Conservation (phyloP, 2,888 invertebrate species). For the Rutpela maculata region DNA sequence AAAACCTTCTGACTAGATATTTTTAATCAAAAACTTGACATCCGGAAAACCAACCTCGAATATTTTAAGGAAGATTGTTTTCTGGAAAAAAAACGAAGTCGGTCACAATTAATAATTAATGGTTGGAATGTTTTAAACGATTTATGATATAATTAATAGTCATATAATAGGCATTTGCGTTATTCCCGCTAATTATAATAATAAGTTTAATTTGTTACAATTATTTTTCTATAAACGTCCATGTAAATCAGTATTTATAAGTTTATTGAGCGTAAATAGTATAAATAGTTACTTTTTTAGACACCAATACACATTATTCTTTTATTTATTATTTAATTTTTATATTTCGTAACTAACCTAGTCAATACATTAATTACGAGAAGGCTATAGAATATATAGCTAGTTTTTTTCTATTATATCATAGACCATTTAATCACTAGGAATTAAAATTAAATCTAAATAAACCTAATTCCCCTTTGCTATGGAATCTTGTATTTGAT, state of each 20-base stretch:
- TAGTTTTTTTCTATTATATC: too few species aligned
- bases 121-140: background rate
- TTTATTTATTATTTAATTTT: too few species aligned
- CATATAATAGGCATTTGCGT: background rate
- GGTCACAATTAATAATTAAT: background rate
- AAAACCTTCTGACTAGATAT: conserved; percentile 38
- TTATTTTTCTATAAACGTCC: background rate
- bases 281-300: background rate
- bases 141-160: background rate
- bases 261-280: background rate
- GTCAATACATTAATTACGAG: background rate
- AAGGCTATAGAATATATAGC: too few species aligned
- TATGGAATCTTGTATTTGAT: too few species aligned
- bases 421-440: too few species aligned
- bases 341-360: background rate
- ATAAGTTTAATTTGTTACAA: background rate
- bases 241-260: background rate
- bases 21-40: conserved; percentile 34
- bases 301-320: background rate
- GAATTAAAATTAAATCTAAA: too few species aligned
- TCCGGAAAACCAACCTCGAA: conserved; percentile 35
- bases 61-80: conserved; percentile 4
- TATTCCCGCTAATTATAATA: background rate
- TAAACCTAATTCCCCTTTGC: too few species aligned
- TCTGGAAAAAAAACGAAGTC: background rate